Evolutionary conservation across 2,888 invertebrate genomes (phyloP), one percentile per base, ranked within the genome.

Genomic region (Reticulitermes lucifugus): DNA sequence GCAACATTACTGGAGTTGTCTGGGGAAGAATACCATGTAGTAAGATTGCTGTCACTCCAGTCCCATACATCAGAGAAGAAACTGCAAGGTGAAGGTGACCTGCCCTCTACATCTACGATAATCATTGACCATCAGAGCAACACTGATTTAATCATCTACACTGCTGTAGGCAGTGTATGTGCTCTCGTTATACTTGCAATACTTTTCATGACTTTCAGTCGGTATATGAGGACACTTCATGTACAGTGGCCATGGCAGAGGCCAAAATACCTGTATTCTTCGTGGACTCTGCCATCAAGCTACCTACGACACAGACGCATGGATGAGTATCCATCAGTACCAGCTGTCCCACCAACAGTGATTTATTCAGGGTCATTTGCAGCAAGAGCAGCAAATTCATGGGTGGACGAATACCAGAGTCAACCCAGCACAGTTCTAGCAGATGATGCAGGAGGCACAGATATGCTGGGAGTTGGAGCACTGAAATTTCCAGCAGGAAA

Each of bases 11-110:
- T 90, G 80, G 89, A 90, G 86, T 87, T 90, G n/a, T 89, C 89
- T 14, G 90, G 89, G 14, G 89, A 89, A 85, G 89, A 89, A 86
- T 90, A 89, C 85, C 89, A 89, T 86, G 89, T 91, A 83, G 86
- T 87, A 25, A 84, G 88, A 3, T 84, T 87, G 21, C 79, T 87
- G n/a, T 83, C 87, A 35, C 84, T 86, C 4, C 84, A 80, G 22
- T 80, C 79, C 29, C 41, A 80, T 18, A 55, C 79, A 22, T 29
- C 73, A 43, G 59, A 79, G 2, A 71, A 46, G 46, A 65, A 79
- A 59, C 65, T 60, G 10, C 73, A 79, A 14, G 73, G 55, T 25
- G 83, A 83, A 51, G 83, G 35, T n/a, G 77, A 77, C 29, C 35
- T 51, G 21, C 12, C 71, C 18, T 22, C 51, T 22, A 46, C 25